A percentile compares a stretch with the other conserved stretches of the same genome.
Conservation (phyloP, 2,113 vertebrate species). For the Lasiurus borealis region DNA sequence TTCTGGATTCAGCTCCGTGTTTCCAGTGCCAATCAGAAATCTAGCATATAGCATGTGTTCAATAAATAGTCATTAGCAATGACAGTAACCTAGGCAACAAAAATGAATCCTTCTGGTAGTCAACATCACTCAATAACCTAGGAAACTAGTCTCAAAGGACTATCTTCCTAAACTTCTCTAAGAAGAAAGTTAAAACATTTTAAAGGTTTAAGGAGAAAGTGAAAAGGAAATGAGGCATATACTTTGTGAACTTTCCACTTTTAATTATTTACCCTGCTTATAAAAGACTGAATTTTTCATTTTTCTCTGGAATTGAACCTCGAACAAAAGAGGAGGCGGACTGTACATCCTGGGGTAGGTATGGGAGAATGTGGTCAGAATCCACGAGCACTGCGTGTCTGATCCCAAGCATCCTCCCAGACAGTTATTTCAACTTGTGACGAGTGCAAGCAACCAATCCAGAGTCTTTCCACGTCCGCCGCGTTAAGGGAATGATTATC, state of each 20-base stretch:
- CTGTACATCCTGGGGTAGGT: not conserved
- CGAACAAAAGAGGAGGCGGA: not conserved
- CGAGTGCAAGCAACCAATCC: conserved; percentile 62
- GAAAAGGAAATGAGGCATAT: conserved; percentile 31
- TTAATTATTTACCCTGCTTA: conserved; percentile 4
- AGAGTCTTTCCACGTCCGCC: conserved; percentile 78
- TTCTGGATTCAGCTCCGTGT: not conserved
- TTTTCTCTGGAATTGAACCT: not conserved
- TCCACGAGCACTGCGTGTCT: not conserved
- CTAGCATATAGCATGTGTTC: not conserved
- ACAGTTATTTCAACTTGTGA: conserved; percentile 69
- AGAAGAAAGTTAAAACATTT: not conserved
- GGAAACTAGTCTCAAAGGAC: not conserved
- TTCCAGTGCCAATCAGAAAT: not conserved
- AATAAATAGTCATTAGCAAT: not conserved
- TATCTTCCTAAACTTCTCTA: not conserved
- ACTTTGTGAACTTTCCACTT: conserved; percentile 4
- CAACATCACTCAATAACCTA: not conserved
- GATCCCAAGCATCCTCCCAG: conserved; percentile 62
- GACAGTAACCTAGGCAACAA: not conserved
- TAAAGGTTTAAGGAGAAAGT: not conserved
- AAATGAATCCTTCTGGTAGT: not conserved
- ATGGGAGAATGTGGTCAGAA: not conserved
- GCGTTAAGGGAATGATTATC: conserved; percentile 75
- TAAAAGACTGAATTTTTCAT: not conserved